Conservation (phyloP, 2,797 vertebrate genomes). For the Lemur catta region DNA sequence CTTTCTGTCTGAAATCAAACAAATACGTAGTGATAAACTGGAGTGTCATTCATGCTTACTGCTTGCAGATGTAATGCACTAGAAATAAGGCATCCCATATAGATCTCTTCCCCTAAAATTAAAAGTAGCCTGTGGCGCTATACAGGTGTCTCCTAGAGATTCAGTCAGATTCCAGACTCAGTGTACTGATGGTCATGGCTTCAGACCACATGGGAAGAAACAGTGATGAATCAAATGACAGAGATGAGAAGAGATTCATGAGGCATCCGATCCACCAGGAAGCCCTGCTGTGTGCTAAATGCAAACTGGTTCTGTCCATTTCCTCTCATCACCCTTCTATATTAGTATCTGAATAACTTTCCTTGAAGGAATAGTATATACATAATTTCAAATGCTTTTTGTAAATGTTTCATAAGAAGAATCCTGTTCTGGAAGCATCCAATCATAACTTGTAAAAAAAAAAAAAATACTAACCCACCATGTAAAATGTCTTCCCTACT, state of each 20-base stretch:
- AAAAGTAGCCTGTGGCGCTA: neutral
- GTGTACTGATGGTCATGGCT: neutral
- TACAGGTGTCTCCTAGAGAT: neutral
- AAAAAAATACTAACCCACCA: neutral
- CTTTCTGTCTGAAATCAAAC: constrained; percentile 18
- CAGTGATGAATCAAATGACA: neutral
- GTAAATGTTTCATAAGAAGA: constrained; percentile 36
- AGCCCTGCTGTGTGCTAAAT: neutral
- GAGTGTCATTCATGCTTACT: neutral
- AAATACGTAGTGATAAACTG: constrained; percentile 30
- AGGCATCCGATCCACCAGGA: neutral
- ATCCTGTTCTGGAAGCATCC: neutral
- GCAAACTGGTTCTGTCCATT: neutral
- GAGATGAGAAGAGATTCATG: neutral
- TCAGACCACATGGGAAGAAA: constrained; percentile 14
- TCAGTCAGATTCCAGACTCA: neutral
- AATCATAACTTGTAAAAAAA: neutral
- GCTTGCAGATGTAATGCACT: neutral
- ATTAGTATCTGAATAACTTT: neutral
- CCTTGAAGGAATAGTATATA: neutral
- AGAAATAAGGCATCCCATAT: neutral
- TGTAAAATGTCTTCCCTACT: neutral
- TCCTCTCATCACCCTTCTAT: neutral
- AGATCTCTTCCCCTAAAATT: neutral
- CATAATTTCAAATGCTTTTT: neutral